Evolutionary conservation across 64 coral and sea anemone genomes (phyloP).

Genomic region (Montipora capricornis): DNA sequence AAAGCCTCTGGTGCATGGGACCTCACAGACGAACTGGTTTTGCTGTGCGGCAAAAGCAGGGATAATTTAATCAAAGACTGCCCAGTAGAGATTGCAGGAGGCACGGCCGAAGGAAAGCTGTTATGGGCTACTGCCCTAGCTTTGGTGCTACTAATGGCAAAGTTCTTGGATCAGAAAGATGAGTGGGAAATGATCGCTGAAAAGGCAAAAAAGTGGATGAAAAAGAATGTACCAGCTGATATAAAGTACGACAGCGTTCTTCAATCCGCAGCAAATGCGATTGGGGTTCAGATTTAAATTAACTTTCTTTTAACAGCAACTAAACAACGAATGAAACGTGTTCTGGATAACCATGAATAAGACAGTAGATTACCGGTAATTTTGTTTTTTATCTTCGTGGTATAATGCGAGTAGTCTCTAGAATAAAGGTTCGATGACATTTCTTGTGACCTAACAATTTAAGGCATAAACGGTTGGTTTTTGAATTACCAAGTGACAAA

Average conservation of each 20-base stretch:
- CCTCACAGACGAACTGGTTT: conserved; percentile 47
- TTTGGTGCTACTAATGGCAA: conserved; percentile 28
- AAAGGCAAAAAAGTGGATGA: conserved; percentile 62
- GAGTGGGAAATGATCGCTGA: conserved; percentile 75
- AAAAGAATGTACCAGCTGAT: conserved; percentile 23
- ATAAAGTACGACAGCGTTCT: neutral
- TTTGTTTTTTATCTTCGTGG: too few species aligned
- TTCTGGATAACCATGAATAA: too few species aligned
- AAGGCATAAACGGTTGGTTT: too few species aligned
- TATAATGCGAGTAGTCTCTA: too few species aligned
- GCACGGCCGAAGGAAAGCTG: neutral
- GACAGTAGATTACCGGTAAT: too few species aligned
- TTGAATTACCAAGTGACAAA: too few species aligned
- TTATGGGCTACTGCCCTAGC: conserved; percentile 74
- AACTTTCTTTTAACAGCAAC: too few species aligned
- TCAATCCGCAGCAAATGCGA: neutral
- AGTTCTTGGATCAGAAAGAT: conserved; percentile 32
- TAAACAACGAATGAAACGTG: too few species aligned
- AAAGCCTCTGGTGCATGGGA: conserved; percentile 70
- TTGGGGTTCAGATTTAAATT: neutral
- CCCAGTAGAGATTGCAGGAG: neutral
- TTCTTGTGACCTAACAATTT: too few species aligned
- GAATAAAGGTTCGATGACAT: too few species aligned
- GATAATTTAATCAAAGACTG: neutral
- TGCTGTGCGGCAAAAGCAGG: neutral